Percentiles rank a stretch among this genome's conserved stretches.
phyloP scores from a whole-genome alignment of 2,888 invertebrate genomes.

The Sesamia inferens region DNA sequence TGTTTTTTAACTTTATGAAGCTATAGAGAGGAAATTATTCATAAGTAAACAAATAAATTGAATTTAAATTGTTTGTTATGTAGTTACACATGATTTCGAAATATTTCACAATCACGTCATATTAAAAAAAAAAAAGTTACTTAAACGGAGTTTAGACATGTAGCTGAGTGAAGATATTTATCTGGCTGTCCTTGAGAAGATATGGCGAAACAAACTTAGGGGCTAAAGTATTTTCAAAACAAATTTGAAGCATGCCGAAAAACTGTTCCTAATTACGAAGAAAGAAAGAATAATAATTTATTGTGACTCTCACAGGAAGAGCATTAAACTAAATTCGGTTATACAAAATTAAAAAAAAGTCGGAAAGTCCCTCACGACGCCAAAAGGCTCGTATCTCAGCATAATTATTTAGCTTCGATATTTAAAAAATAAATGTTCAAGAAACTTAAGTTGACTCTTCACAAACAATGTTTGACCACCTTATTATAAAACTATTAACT shows the following conservation, averaged over 20 bases:
- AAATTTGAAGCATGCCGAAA: background rate
- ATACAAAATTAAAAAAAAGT: no score
- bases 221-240: background rate
- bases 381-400: no score
- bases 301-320: no score
- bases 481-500: conserved; percentile 32
- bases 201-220: background rate
- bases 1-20: background rate
- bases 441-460: background rate
- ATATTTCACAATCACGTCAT: background rate
- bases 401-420: no score
- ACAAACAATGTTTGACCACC: conserved; percentile 1
- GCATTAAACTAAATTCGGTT: no score
- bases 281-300: no score
- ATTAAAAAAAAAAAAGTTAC: background rate
- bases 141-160: background rate
- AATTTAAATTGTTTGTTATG: background rate
- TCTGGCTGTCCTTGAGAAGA: background rate
- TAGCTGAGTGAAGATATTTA: background rate
- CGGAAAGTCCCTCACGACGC: no score
- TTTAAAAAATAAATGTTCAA: no score
- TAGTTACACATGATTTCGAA: background rate
- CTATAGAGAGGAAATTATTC: conserved; percentile 1
- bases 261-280: background rate
- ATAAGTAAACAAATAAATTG: background rate